Evolutionary conservation across 2,797 vertebrate genomes (phyloP).

Genomic region (Diceros bicornis): DNA sequence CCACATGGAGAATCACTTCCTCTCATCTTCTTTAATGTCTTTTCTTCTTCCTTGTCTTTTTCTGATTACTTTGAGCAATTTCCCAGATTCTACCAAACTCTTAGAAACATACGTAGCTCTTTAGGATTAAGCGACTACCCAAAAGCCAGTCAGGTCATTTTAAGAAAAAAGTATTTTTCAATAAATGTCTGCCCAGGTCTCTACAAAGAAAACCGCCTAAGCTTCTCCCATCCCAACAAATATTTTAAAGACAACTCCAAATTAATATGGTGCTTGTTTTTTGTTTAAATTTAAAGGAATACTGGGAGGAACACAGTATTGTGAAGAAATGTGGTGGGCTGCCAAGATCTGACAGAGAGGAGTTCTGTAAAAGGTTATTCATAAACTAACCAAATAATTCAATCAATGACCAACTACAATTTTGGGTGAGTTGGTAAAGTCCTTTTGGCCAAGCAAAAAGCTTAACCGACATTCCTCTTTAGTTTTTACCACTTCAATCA

Average conservation of each 20-base stretch:
- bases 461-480: slow-evolving; percentile 2
- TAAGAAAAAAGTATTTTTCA: not conserved
- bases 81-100: not conserved
- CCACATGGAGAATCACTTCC: not conserved
- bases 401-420: slow-evolving; percentile 36
- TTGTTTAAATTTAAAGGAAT: slow-evolving; percentile 44
- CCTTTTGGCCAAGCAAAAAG: slow-evolving; percentile 42
- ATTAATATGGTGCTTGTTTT: not conserved
- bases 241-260: slow-evolving; percentile 45
- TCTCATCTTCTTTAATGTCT: slow-evolving; percentile 20
- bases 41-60: slow-evolving; percentile 1
- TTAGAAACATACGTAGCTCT: not conserved
- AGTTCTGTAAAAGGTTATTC: slow-evolving; percentile 9
- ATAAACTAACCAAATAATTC: slow-evolving; percentile 48
- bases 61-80: not conserved
- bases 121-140: not conserved
- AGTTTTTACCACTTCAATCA: not conserved
- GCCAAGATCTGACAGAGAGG: not conserved
- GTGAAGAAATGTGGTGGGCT: not conserved
- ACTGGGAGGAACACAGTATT: not conserved
- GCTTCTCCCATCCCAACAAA: not conserved
- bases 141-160: slow-evolving; percentile 13
- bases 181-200: slow-evolving; percentile 8
- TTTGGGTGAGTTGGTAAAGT: not conserved
- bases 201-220: slow-evolving; percentile 4